Evolutionary conservation across 2,888 invertebrate genomes (phyloP).

Genomic region (Amiota minor): DNA sequence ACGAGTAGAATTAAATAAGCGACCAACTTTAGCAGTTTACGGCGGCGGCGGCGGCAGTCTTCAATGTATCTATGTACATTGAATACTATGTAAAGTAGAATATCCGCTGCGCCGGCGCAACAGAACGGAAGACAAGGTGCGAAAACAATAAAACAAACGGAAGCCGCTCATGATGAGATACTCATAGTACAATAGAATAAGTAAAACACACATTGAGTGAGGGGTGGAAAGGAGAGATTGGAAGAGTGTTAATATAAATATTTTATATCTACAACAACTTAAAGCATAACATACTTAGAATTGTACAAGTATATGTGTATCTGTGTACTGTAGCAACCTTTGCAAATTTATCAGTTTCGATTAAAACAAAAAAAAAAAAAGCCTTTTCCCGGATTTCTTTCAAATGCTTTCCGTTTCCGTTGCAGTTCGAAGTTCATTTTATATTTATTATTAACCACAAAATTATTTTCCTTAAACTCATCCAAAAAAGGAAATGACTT

Average conservation of each 20-base stretch:
- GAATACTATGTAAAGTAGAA: slow-evolving; percentile 45
- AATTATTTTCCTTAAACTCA: slow-evolving; percentile 1
- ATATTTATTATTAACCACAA: neutral
- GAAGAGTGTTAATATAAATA: too few species aligned
- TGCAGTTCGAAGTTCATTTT: slow-evolving; percentile 5
- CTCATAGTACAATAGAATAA: too few species aligned
- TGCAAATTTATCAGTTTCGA: slow-evolving; percentile 46
- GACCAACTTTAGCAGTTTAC: neutral
- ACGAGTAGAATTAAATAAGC: slow-evolving; percentile 5
- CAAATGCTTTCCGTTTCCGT: slow-evolving; percentile 51
- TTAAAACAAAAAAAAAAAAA: slow-evolving; percentile 47
- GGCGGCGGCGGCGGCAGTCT: neutral
- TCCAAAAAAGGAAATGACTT: slow-evolving; percentile 57
- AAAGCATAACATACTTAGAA: too few species aligned
- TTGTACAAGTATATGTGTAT: slow-evolving; percentile 40
- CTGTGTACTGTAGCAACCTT: slow-evolving; percentile 35
- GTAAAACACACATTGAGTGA: slow-evolving; percentile 48
- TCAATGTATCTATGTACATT: too few species aligned
- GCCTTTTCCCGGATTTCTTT: slow-evolving; percentile 58
- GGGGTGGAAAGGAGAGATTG: slow-evolving; percentile 19
- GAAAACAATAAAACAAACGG: slow-evolving; percentile 33
- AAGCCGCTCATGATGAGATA: slow-evolving; percentile 27
- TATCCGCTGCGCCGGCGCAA: slow-evolving; percentile 54
- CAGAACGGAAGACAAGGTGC: slow-evolving; percentile 36
- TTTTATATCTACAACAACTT: too few species aligned